These are phyloP conservation scores for Dendrolimus houi DNA, from an alignment of 2,888 invertebrate species.

Conservation along the genomic window DNA sequence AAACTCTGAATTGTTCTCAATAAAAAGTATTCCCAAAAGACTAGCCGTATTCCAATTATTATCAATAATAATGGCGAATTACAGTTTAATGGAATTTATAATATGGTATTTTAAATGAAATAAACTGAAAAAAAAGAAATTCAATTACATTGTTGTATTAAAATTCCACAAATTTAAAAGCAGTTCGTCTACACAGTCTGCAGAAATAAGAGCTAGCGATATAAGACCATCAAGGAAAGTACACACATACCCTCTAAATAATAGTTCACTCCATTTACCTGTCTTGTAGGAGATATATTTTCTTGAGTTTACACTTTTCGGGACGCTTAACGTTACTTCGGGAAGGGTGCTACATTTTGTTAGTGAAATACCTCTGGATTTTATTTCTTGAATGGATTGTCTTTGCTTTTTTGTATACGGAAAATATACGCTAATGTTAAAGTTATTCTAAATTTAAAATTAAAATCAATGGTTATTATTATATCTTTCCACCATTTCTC, in stretches of 20 bases:
- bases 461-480: too few species aligned
- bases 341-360: background rate
- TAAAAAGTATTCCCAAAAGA: too few species aligned
- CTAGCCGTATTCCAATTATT: too few species aligned
- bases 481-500: too few species aligned
- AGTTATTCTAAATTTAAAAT: background rate
- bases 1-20: too few species aligned
- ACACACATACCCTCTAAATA: background rate
- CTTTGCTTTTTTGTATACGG: background rate
- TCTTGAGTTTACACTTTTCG: background rate
- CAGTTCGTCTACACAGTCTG: background rate
- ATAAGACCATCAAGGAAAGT: background rate
- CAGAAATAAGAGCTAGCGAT: background rate
- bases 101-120: too few species aligned
- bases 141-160: too few species aligned
- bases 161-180: too few species aligned
- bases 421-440: background rate
- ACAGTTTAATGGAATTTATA: too few species aligned
- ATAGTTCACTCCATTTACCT: background rate
- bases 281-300: background rate
- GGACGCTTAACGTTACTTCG: background rate
- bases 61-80: too few species aligned
- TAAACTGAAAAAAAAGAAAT: too few species aligned
- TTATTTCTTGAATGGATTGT: background rate
- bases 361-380: background rate